Evolutionary conservation across 35 echinoderm and acorn worm species (phyloP).

Genomic region (Amphiura filiformis): DNA sequence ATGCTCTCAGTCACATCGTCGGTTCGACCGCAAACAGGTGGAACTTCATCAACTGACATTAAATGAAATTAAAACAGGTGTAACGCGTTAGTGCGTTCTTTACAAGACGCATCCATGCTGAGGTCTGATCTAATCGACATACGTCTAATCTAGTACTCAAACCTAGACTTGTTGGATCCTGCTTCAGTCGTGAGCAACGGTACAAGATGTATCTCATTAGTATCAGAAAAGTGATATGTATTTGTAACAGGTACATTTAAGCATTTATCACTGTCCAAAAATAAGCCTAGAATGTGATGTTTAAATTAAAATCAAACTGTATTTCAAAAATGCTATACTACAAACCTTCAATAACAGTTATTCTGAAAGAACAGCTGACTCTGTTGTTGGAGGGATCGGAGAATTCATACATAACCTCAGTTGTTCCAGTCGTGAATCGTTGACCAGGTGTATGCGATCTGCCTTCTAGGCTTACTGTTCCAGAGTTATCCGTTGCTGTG

Average conservation of each 20-base stretch:
- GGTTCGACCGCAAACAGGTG: background rate
- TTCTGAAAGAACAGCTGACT: conserved; percentile 47
- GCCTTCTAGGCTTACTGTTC: conserved; percentile 7
- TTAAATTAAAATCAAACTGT: too few relatives aligned
- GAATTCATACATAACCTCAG: conserved; percentile 45
- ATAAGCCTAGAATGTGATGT: too few relatives aligned
- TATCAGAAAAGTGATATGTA: too few relatives aligned
- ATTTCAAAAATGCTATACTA: background rate
- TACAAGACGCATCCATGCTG: too few relatives aligned
- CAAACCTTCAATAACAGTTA: conserved; percentile 48
- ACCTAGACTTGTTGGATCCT: too few relatives aligned
- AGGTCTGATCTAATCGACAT: too few relatives aligned
- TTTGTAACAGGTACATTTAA: too few relatives aligned
- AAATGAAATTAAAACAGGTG: background rate
- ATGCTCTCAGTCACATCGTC: background rate
- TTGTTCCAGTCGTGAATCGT: conserved; percentile 46
- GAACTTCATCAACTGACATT: background rate
- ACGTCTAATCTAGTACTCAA: too few relatives aligned
- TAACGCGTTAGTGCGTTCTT: too few relatives aligned
- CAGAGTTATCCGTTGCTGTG: conserved; percentile 59
- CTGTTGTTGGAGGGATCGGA: conserved; percentile 26
- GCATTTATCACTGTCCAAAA: too few relatives aligned
- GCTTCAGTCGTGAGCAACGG: too few relatives aligned
- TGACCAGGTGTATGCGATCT: conserved; percentile 36
- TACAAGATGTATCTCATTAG: too few relatives aligned